Evolutionary conservation across 2,888 invertebrate species (phyloP).

Genomic region (Drepana falcataria): DNA sequence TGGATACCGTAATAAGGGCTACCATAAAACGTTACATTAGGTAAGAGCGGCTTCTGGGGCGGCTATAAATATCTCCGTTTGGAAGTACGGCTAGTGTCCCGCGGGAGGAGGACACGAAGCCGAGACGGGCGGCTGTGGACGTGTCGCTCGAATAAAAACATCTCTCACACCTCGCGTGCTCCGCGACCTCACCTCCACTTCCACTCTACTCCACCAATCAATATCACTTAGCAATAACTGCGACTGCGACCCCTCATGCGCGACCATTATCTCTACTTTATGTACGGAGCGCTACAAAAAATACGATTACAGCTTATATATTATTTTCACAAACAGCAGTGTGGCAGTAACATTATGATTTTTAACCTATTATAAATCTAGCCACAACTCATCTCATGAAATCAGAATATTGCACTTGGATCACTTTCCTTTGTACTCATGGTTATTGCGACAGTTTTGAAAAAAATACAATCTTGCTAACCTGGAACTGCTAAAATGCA

Average conservation of each 20-base stretch:
- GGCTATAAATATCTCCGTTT: conserved; percentile 77
- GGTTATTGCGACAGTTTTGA: too few relatives aligned
- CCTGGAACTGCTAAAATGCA: too few relatives aligned
- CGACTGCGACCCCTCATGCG: conserved; percentile 41
- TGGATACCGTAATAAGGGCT: conserved; percentile 73
- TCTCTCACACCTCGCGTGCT: conserved; percentile 55
- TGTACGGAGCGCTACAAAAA: conserved; percentile 32
- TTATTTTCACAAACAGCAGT: conserved; percentile 5
- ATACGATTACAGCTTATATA: conserved; percentile 34
- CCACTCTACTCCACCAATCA: conserved; percentile 50
- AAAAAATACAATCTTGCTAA: too few relatives aligned
- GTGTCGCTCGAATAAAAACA: conserved; percentile 75
- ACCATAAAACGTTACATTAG: conserved; percentile 78
- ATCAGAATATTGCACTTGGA: too few relatives aligned
- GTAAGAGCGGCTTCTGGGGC: conserved; percentile 76
- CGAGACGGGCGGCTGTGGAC: conserved; percentile 61
- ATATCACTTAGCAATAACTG: conserved; percentile 68
- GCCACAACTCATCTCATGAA: too few relatives aligned
- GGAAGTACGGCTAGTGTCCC: conserved; percentile 75
- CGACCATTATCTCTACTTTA: conserved; percentile 47
- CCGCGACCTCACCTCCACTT: conserved; percentile 38
- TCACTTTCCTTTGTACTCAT: too few relatives aligned
- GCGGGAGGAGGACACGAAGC: conserved; percentile 69
- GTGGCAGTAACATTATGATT: too few relatives aligned
- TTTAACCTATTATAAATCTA: background rate